phyloP scores from a whole-genome alignment of 1,140 invertebrate genomes.

The Bombus affinis region DNA sequence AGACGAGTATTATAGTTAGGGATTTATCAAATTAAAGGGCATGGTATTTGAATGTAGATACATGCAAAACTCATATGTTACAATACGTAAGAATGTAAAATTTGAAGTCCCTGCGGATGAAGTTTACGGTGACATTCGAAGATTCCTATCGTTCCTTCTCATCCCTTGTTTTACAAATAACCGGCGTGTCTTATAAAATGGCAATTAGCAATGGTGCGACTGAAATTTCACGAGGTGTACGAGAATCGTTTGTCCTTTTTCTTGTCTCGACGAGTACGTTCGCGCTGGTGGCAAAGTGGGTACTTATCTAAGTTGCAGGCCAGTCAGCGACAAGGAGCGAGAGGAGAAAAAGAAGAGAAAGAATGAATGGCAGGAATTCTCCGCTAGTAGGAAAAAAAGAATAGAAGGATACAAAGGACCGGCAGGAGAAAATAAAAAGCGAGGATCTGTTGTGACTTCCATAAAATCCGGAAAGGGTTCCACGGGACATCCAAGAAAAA shows the following conservation, averaged over 20 bases:
- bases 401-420: not conserved
- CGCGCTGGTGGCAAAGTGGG: conserved; percentile 59
- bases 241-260: conserved; percentile 33
- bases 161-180: conserved; percentile 21
- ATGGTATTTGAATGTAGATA: not conserved
- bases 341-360: conserved; percentile 27
- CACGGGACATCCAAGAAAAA: conserved; percentile 66
- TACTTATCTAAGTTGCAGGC: conserved; percentile 66
- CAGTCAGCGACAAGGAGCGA: not conserved
- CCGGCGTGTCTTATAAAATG: conserved; percentile 14
- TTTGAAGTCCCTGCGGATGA: not conserved
- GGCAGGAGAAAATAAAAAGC: conserved; percentile 34
- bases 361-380: conserved; percentile 30
- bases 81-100: not conserved
- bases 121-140: too few species aligned
- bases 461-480: conserved; percentile 66
- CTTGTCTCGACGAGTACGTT: conserved; percentile 58
- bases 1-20: too few species aligned
- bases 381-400: not conserved
- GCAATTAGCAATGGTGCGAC: conserved; percentile 44
- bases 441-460: conserved; percentile 75
- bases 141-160: not conserved
- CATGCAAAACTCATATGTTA: not conserved
- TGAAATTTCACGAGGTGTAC: conserved; percentile 44
- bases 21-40: too few species aligned